These are phyloP conservation scores for Drosophila eohydei DNA, from an alignment of 2,888 invertebrate species.

Conservation along the genomic window DNA sequence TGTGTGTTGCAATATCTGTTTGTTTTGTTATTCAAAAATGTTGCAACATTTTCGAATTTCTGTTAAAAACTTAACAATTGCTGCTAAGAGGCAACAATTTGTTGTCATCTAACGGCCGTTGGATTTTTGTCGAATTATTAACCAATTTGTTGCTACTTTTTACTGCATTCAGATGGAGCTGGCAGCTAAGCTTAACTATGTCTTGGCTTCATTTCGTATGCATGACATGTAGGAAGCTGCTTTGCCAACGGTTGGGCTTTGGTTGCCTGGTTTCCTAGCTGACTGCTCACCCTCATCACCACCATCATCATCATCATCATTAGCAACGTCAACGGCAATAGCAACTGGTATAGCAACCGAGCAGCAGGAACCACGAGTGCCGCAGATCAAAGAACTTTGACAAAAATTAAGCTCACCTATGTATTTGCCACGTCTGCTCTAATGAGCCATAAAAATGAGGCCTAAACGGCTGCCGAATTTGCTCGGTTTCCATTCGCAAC, in stretches of 20 bases:
- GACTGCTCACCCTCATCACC: constrained; percentile 23
- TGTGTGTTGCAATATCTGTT: constrained; percentile 41
- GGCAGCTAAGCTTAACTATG: constrained; percentile 5
- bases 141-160: constrained; percentile 71
- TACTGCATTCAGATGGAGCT: constrained; percentile 13
- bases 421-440: constrained; percentile 74
- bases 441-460: constrained; percentile 78
- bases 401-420: constrained; percentile 67
- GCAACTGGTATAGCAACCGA: constrained; percentile 11
- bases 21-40: constrained; percentile 31
- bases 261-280: constrained; percentile 33
- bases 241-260: constrained; percentile 57
- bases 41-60: constrained; percentile 17
- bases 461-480: constrained; percentile 47
- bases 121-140: constrained; percentile 64
- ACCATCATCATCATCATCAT: constrained; percentile 28
- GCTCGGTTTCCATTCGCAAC: constrained; percentile 31
- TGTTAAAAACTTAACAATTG: constrained; percentile 21
- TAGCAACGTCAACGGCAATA: constrained; percentile 25
- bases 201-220: constrained; percentile 69
- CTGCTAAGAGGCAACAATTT: constrained; percentile 13
- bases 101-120: neutral
- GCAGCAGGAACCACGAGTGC: constrained; percentile 14
- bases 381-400: constrained; percentile 71
- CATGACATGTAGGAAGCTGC: constrained; percentile 68